These are phyloP conservation scores for Harlomillsia oculata DNA, from an alignment of 1,140 invertebrate species.

Conservation along the genomic window DNA sequence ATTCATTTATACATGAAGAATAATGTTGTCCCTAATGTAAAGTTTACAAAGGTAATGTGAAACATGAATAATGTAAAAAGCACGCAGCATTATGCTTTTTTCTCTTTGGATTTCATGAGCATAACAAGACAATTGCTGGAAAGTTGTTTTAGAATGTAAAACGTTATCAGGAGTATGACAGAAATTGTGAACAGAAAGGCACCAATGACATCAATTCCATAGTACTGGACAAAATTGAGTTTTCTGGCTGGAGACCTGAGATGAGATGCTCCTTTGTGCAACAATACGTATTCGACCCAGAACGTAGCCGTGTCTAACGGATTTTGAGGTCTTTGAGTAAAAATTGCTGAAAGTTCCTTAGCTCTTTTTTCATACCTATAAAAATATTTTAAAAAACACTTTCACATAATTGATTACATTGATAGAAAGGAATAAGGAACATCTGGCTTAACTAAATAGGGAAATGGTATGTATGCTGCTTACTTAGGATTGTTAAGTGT, in stretches of 20 bases:
- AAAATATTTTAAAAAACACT: too few relatives aligned
- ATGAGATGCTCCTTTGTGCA: slow-evolving; percentile 37
- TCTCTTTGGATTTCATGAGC: too few relatives aligned
- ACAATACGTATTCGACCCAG: slow-evolving; percentile 39
- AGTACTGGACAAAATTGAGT: slow-evolving; percentile 29
- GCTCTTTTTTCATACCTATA: slow-evolving; percentile 44
- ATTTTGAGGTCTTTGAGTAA: slow-evolving; percentile 38
- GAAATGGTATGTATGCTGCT: background rate
- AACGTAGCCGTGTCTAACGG: slow-evolving; percentile 37
- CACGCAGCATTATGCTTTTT: too few relatives aligned
- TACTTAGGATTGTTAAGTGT: background rate
- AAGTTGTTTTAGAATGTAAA: background rate
- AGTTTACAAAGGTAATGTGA: too few relatives aligned
- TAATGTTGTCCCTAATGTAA: too few relatives aligned
- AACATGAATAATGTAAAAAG: too few relatives aligned
- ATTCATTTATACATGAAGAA: too few relatives aligned
- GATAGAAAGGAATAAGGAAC: background rate
- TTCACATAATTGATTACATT: too few relatives aligned
- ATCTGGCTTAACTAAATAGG: background rate
- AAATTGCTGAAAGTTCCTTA: slow-evolving; percentile 47
- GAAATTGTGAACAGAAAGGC: background rate
- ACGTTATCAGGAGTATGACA: background rate
- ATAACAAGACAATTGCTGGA: too few relatives aligned
- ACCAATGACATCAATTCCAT: slow-evolving; percentile 4
- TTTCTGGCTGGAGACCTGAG: slow-evolving; percentile 41